phyloP scores from a whole-genome alignment of 2,888 invertebrate species.

The Drosophila prostipennis region DNA sequence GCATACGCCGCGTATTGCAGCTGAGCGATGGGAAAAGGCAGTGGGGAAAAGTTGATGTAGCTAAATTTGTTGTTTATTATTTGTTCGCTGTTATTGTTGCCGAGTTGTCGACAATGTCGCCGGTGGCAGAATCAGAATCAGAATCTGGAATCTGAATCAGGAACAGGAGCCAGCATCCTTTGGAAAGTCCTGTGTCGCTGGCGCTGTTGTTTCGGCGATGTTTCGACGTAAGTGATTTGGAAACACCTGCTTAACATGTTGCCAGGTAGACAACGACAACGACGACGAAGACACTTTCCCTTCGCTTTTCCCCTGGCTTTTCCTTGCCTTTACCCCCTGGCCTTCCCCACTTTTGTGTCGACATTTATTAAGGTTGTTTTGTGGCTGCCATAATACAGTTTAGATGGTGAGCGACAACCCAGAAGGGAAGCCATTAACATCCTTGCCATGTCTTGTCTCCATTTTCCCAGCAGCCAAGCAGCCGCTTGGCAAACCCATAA shows the following conservation, averaged over 20 bases:
- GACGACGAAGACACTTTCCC: constrained; percentile 7
- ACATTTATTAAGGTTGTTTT: constrained; percentile 73
- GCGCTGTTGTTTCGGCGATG: constrained; percentile 46
- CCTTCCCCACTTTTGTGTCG: constrained; percentile 56
- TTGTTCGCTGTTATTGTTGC: constrained; percentile 46
- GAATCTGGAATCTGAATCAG: constrained; percentile 7
- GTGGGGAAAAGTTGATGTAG: constrained; percentile 45
- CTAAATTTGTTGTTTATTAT: constrained; percentile 63
- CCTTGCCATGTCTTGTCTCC: constrained; percentile 55
- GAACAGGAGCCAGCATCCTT: constrained; percentile 47
- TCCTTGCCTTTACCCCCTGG: constrained; percentile 3
- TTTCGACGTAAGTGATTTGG: constrained; percentile 76
- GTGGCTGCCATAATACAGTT: constrained; percentile 69
- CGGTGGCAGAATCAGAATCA: constrained; percentile 17
- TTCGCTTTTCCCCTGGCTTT: too few relatives aligned
- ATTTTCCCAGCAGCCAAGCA: constrained; percentile 6
- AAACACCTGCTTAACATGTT: constrained; percentile 78
- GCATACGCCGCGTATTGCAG: constrained; percentile 56
- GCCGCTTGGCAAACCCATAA: constrained; percentile 28
- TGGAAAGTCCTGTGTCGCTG: constrained; percentile 37
- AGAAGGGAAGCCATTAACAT: constrained; percentile 76
- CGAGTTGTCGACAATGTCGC: constrained; percentile 34
- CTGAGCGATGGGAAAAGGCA: constrained; percentile 4
- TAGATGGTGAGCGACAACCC: constrained; percentile 54
- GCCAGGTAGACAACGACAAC: constrained; percentile 52